Percentiles rank a stretch among this genome's conserved stretches.
phyloP scores from a whole-genome alignment of 1,140 invertebrate species.

The Lepidurus apus region DNA sequence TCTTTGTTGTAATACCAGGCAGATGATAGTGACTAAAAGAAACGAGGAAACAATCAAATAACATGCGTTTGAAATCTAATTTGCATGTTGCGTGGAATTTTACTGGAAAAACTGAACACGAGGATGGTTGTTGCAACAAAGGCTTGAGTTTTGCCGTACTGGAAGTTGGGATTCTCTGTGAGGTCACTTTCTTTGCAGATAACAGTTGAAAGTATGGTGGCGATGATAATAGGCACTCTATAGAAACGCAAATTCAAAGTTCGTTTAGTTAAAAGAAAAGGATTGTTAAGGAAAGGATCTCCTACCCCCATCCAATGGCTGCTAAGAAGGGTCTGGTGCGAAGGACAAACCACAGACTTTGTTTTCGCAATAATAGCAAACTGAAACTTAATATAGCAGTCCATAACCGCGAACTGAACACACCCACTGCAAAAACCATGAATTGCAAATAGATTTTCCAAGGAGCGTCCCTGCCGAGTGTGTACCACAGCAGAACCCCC shows the following conservation, averaged over 20 bases:
- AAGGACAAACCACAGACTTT: constrained; percentile 71
- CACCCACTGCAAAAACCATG: constrained; percentile 62
- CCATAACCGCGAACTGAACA: constrained; percentile 74
- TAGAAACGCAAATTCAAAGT: not conserved
- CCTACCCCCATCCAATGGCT: constrained; percentile 70
- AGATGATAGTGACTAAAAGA: constrained; percentile 60
- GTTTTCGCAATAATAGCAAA: constrained; percentile 71
- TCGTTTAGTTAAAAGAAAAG: no score
- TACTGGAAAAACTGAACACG: constrained; percentile 62
- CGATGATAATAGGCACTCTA: constrained; percentile 52
- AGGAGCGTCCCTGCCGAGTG: constrained; percentile 46
- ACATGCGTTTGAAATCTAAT: constrained; percentile 9
- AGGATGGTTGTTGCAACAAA: constrained; percentile 59
- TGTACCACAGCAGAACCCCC: constrained; percentile 64
- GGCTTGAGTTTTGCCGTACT: constrained; percentile 67
- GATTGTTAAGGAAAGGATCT: constrained; percentile 38
- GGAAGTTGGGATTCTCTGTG: constrained; percentile 69
- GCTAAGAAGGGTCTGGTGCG: constrained; percentile 64
- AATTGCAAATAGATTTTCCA: constrained; percentile 65
- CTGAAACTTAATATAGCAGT: constrained; percentile 73
- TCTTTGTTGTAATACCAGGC: constrained; percentile 67
- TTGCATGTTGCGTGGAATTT: constrained; percentile 13
- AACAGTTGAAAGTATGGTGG: constrained; percentile 52
- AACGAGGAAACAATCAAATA: constrained; percentile 28
- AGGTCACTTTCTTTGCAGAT: constrained; percentile 49